Evolutionary conservation across 2,797 vertebrate genomes (phyloP), one percentile per base, ranked within the genome.

Genomic region (Trachops cirrhosus): DNA sequence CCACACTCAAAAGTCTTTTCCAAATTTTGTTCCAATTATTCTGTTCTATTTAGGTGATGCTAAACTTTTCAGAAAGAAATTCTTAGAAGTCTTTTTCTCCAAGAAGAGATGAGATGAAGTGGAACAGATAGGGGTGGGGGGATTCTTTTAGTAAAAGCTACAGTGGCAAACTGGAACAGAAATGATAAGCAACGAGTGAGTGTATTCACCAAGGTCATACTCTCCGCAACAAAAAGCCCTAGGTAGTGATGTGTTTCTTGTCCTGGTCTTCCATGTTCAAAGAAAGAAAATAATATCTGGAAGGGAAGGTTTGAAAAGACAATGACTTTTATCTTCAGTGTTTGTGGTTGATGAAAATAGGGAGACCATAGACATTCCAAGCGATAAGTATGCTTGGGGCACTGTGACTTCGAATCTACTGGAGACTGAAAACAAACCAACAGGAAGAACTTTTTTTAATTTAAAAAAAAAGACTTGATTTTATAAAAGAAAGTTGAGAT

Each of bases 401-500:
- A 24, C 44, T 54, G 41, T 84, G n/a, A 86, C 68, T 93, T 96
- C 9, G 34, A 48, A 29, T 86, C 64, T 70, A 71, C 24, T 41
- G 41, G 52, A 75, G 41, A 79, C 26, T 46, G 15, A 96, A 93
- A 67, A 71, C 26, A 91, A 89, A 91, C 37, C 3, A 26, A 67
- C 10, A 59, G n/a, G 37, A 32, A 50, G 22, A 48, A 39, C 16
- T 86, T 73, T 57, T 44, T 85, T 83, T 83, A 88, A 67, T 54
- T 59, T 67, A 37, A 74, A 59, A 68, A 94, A 68, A 94, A 89
- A 1, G 1, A 32, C 80, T 77, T 83, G 6, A 75, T 83, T 93
- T 94, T 67, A 84, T 80, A 77, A 89, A 59, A 95, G 41, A 59
- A 96, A 82, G 11, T 44, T 46, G 77, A 93, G 44, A 89, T 91